A percentile compares a stretch with the other conserved stretches of the same genome.
Conservation (phyloP, 2,113 vertebrate species). For the Xiphophorus hellerii region DNA sequence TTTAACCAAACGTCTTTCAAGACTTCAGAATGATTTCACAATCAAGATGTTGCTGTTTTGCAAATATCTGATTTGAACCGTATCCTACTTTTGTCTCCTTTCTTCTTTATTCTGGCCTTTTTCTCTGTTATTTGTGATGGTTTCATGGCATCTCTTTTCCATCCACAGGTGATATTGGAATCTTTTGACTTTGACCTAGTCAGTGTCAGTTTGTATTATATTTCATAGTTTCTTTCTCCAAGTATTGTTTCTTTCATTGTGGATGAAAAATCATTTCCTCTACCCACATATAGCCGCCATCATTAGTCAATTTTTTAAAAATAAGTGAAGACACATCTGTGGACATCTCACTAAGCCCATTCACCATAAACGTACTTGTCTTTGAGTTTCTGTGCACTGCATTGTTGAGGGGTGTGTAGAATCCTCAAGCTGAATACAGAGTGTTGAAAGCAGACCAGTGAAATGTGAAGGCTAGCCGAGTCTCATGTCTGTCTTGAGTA, state of each 20-base stretch:
- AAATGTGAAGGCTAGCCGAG: constrained; percentile 60
- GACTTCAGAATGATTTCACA: not conserved
- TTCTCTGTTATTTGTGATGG: too few relatives aligned
- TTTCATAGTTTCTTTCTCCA: not conserved
- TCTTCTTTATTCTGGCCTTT: too few relatives aligned
- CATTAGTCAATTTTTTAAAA: not conserved
- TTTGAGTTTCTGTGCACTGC: constrained; percentile 2
- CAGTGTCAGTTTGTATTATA: not conserved
- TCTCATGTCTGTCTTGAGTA: constrained; percentile 40
- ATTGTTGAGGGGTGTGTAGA: constrained; percentile 23
- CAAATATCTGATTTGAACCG: not conserved
- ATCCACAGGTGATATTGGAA: too few relatives aligned
- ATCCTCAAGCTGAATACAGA: constrained; percentile 48
- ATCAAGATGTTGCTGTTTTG: not conserved
- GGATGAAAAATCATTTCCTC: not conserved
- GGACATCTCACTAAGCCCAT: constrained; percentile 9
- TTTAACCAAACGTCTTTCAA: too few relatives aligned
- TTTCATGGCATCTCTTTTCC: too few relatives aligned
- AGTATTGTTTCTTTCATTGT: not conserved
- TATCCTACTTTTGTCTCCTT: not conserved
- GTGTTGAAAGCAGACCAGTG: constrained; percentile 63
- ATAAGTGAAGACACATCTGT: constrained; percentile 47
- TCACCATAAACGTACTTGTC: not conserved
- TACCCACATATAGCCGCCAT: not conserved
- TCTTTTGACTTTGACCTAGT: too few relatives aligned